Base-by-base conservation (phyloP, 1,140 invertebrate species). In the Scaptomyza pallida region DNA sequence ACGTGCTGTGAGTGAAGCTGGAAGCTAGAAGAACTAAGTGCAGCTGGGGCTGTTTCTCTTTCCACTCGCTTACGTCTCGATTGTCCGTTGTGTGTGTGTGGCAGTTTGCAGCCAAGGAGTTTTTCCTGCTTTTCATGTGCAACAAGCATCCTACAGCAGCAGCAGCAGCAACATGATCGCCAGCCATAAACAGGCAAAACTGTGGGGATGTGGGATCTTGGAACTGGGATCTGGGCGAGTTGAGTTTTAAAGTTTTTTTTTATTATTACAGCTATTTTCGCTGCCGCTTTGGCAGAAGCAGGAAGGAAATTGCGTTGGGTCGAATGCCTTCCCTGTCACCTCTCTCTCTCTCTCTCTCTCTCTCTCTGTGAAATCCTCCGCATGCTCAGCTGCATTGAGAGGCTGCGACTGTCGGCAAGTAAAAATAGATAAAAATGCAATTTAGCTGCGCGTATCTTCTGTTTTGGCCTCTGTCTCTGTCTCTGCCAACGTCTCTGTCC, bases 361-460 rank as follows among this genome's bases (percentile, higher is more conserved):
- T 23, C 15, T 15, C 45, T 54, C 59, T 75, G 50, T 68, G 75
- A 77, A 86, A 86, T 86, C 82, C 81, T 86, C 82, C 75, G 60
- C 63, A 33, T 47, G 51, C 50, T 56, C 57, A 67, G 63, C 71
- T 47, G 61, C 57, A 33, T 19, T 26, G 48, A 23, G 13, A 19
- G 5, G 51, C 21, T 13, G 15, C 41, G 26, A 44, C 21, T 19
- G 70, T 63, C 82, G 80, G 80, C 80, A 69, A 72, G 70, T 86
- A 88, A 88, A 86, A 86, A 86, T 86, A 86, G 80, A 85, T 85
- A 79, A 85, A 85, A 85, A 85, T 85, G 80, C 82, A 86, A 86
- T 86, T 77, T 86, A 75, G 72, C 59, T 59, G 70, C 59, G 43
- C 51, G 69, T 45, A 60, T 65, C 57, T 57, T 41, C 40, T 61